phyloP scores from a whole-genome alignment of 2,888 invertebrate genomes.

The Hydrotaea diabolus region DNA sequence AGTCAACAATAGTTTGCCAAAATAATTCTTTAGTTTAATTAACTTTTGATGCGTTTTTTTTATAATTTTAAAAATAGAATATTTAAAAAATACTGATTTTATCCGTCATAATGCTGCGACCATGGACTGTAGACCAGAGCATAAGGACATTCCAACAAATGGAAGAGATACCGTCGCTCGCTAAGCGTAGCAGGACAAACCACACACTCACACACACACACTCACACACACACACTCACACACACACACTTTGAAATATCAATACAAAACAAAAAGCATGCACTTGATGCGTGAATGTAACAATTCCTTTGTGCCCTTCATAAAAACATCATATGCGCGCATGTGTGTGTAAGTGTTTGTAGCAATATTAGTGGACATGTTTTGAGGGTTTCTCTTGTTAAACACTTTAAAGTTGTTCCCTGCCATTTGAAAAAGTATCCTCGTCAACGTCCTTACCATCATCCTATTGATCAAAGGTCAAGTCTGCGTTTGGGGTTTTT shows the following conservation, averaged over 20 bases:
- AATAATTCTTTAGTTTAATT: too few species aligned
- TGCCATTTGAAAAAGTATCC: conserved; percentile 16
- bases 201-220: too few species aligned
- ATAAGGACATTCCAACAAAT: too few species aligned
- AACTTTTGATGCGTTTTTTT: too few species aligned
- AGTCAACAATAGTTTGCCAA: too few species aligned
- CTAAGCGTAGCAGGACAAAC: neutral
- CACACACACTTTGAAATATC: neutral
- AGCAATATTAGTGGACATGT: neutral
- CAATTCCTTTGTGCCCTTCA: conserved; percentile 17
- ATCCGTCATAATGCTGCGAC: too few species aligned
- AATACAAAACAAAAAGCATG: conserved; percentile 19
- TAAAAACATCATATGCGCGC: neutral
- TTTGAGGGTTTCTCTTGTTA: conserved; percentile 27
- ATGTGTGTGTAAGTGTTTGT: neutral
- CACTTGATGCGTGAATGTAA: conserved; percentile 37
- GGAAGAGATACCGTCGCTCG: neutral
- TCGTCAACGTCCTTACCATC: conserved; percentile 1
- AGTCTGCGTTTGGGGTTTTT: conserved; percentile 20
- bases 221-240: conserved; percentile 4
- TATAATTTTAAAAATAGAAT: too few species aligned
- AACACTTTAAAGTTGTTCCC: conserved; percentile 22
- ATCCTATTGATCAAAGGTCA: conserved; percentile 33
- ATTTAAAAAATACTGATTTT: too few species aligned
- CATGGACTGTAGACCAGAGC: too few species aligned